Conservation (phyloP, 2,797 vertebrate species). For the Danio choprae region DNA sequence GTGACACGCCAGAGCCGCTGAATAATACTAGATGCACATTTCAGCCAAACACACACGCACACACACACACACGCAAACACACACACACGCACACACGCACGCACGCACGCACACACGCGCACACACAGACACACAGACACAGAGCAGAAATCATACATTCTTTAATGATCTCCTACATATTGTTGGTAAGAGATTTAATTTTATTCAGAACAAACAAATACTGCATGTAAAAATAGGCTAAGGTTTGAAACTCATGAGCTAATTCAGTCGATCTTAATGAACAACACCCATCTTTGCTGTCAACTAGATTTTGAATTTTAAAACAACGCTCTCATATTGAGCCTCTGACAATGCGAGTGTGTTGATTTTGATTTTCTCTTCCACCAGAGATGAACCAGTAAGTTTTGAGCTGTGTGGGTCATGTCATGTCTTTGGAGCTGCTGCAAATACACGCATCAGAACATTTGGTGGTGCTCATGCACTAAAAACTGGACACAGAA, state of each 20-base stretch:
- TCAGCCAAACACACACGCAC: slow-evolving; percentile 16
- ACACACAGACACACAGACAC: slow-evolving; percentile 48
- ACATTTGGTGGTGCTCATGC: slow-evolving; percentile 39
- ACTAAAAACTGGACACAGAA: slow-evolving; percentile 32
- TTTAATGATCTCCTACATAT: slow-evolving; percentile 32
- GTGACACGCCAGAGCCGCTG: slow-evolving; percentile 50
- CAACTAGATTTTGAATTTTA: slow-evolving; percentile 6
- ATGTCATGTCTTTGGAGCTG: background rate
- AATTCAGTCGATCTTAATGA: slow-evolving; percentile 18
- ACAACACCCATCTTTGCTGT: slow-evolving; percentile 15
- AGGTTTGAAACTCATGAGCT: slow-evolving; percentile 7
- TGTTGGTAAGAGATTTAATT: slow-evolving; percentile 6
- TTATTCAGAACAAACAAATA: slow-evolving; percentile 15
- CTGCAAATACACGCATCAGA: slow-evolving; percentile 17
- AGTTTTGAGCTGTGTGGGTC: background rate
- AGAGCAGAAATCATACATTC: slow-evolving; percentile 23
- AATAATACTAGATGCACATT: slow-evolving; percentile 45
- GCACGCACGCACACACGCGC: slow-evolving; percentile 51
- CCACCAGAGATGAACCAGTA: slow-evolving; percentile 5
- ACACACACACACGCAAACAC: slow-evolving; percentile 22
- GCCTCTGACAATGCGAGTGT: slow-evolving; percentile 15
- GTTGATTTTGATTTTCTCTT: background rate
- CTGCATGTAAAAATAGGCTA: slow-evolving; percentile 7
- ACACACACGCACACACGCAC: background rate
- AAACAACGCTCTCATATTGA: slow-evolving; percentile 8